Base-by-base conservation (phyloP, 2,113 vertebrate genomes). In the Notothenia coriiceps region DNA sequence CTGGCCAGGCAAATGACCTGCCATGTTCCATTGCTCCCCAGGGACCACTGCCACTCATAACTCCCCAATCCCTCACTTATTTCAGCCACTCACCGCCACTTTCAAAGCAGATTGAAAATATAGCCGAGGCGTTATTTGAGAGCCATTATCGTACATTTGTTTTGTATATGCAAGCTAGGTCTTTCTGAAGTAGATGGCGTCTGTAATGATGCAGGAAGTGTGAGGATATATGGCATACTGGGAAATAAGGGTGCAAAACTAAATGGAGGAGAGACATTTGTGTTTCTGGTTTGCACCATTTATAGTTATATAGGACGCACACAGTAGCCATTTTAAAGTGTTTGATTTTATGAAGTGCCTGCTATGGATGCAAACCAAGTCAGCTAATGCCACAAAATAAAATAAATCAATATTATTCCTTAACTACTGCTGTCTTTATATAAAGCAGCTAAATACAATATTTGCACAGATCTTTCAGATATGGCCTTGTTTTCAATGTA, bases 1-100 rank as follows among this genome's bases (percentile, higher is more conserved):
- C 61, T 3, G 76, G 72, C 62, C 88, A 85, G 64, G 86, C 80
- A 90, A 86, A 91, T 82, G 77, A 90, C 85, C 87, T 83, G 85
- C 79, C 77, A 87, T 84, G 82, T 81, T 88, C 20, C 35, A 83
- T 35, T 18, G 72, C 17, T 44, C 87, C 72, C 74, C 51, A 4
- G 80, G 81, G 89, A 82, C 54, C 0, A 70, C 82, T 82, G 83
- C 75, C 84, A 85, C 64, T 90, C 86, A 86, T 79, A 87, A 76
- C 70, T 78, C 85, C 79, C 55, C 74, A 35, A 82, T 82, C 67
- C 76, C 68, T 56, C 43, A 18, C 65, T 85, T 81, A 86, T 84
- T 87, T 77, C 82, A 72, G 85, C 83, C 74, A 75, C 80, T 89
- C 70, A 43, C 2, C 5, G 12, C 73, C 86, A 71, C 81, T 80